phyloP scores from a whole-genome alignment of 2,797 vertebrate species.

The Ctenosaura bakeri region DNA sequence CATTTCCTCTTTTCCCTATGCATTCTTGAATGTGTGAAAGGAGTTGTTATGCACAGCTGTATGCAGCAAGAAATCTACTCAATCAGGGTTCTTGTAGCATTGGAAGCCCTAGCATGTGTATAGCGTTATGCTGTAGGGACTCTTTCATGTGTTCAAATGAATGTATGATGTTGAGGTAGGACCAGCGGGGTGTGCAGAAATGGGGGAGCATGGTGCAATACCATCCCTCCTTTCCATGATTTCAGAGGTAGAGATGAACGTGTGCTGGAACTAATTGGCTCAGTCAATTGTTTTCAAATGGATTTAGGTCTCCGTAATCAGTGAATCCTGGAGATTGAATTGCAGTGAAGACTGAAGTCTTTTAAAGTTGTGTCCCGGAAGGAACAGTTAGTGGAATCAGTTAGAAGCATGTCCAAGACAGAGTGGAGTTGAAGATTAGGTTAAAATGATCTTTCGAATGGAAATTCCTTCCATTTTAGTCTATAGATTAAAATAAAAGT shows the following conservation, averaged over 20 bases:
- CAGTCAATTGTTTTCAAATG: background rate
- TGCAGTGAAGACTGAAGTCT: background rate
- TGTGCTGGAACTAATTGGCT: background rate
- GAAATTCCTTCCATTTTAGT: background rate
- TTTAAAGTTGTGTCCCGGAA: background rate
- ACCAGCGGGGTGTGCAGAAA: no score
- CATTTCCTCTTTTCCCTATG: background rate
- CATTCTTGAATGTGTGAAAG: background rate
- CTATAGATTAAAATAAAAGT: constrained; percentile 2
- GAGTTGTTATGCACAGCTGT: no score
- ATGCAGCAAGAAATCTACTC: background rate
- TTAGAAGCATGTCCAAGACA: background rate
- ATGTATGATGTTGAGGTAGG: background rate
- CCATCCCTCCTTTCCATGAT: background rate
- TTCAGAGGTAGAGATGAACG: background rate
- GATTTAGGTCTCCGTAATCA: background rate
- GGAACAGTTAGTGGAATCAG: background rate
- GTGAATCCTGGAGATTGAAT: background rate
- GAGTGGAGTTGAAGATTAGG: background rate
- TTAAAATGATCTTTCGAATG: background rate
- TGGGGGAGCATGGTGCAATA: background rate
- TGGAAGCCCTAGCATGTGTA: no score
- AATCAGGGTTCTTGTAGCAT: background rate
- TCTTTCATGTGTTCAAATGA: background rate
- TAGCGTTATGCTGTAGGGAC: background rate